Base-by-base conservation (phyloP, 2,797 vertebrate genomes). In the Myotis myotis region DNA sequence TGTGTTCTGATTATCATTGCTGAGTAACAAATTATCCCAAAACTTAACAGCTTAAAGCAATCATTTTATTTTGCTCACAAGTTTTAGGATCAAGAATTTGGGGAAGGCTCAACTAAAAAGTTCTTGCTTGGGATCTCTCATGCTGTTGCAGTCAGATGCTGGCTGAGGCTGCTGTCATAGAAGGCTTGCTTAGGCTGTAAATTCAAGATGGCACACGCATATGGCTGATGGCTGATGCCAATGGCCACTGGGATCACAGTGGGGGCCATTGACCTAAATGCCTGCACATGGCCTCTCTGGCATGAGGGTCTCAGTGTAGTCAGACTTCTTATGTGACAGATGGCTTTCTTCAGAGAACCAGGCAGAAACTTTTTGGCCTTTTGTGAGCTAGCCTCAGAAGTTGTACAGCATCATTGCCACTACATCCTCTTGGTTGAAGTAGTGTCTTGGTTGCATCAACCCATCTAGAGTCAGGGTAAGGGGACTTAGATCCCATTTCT, bases 181-280 rank as follows among this genome's bases (percentile, higher is more conserved):
- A 87, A 94, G n/a, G 8, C 4, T 84, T 12, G 7, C 16, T 19
- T 20, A 22, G 20, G 44, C 25, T 72, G 13, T 12, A n/a, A 28
- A 23, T 86, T 79, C 53, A 80, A 49, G 36, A 79, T 2, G 55
- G 72, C 0, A 0, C 10, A 25, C 0, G 0, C 25, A 23, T 6
- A 3, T n/a, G 76, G 30, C 60, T 70, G 30, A 49, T 5, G 6
- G 20, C 23, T 9, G 23, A 64, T n/a, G 30, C 25, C n/a, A 83
- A 1, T 30, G 49, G 38, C 87, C 22, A 44, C 11, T 28, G 15
- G 36, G 8, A 22, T 68, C 60, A 15, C 44, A 17, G 13, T 30
- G 15, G 62, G 20, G 23, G n/a, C 9, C 64, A 4, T 8, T 55
- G 25, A 15, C 8, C 2, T 0, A 62, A 57, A 51, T 19, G 47